Evolutionary conservation across 2,888 invertebrate species (phyloP), one percentile per base, ranked within the genome.

Genomic region (Dinocampus coccinellae): DNA sequence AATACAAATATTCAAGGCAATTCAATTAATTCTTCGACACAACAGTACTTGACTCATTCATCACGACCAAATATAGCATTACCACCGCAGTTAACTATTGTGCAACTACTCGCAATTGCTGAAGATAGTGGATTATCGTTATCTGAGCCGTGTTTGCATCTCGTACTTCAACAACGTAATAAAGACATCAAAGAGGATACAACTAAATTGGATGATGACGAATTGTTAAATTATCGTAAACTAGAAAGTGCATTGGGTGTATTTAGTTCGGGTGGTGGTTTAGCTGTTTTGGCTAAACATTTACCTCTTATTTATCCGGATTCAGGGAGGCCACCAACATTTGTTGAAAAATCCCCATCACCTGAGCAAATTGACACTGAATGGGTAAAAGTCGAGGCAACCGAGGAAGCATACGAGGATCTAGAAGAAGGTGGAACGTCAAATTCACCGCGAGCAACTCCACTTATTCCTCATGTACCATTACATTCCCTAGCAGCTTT

Each of bases 401-500:
- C 89, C 76, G 92, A 91, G 70, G 91, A 92, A 64, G 90, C 90
- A 36, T 91, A 91, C 79, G 91, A 92, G 79, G 91, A 92, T 78
- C 80, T 91, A 13, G 92, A 91, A 75, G 92, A 92, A 77, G 82
- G 81, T n/a, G 84, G 84, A 2, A 81, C 81, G 0, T 89, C 88
- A 24, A 87, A 87, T 70, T 84, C 87, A 24, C 88, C 90, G 4
- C 89, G 89, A 75, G 87, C 90, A 9, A 82, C 90, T 2, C 88
- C 87, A 20, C 85, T 89, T 2, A 89, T 90, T 7, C 90, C 91
- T n/a, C 91, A 92, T 65, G 93, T 95, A 69, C 97, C 97, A 6
- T 94, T 96, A 67, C 97, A 97, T 89, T 96, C 97, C 58, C 90
- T 98, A 76, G 93, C 96, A 1, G 97, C 97, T 13, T 95, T 98